These are phyloP conservation scores for Polyergus mexicanus DNA, from an alignment of 1,140 invertebrate species.

Conservation along the genomic window DNA sequence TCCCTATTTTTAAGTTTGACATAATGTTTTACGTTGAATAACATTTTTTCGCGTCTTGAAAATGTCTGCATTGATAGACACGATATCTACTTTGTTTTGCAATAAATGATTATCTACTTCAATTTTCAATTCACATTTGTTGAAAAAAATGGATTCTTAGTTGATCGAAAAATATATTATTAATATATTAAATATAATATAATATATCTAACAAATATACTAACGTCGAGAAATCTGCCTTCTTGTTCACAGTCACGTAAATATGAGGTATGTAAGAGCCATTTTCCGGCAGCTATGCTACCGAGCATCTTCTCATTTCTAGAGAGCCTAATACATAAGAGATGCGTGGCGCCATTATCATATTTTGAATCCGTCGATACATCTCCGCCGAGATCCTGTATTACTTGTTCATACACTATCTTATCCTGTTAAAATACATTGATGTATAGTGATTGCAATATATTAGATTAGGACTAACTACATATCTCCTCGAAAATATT, in stretches of 20 bases:
- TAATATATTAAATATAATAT: background rate
- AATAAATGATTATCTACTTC: background rate
- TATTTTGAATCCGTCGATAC: conserved; percentile 88
- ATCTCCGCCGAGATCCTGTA: conserved; percentile 90
- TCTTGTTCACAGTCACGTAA: conserved; percentile 89
- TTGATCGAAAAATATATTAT: background rate
- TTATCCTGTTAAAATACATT: conserved; percentile 78
- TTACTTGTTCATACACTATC: conserved; percentile 85
- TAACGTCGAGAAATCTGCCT: conserved; percentile 90
- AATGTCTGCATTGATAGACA: too few species aligned
- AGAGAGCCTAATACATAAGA: conserved; percentile 91
- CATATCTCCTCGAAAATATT: background rate
- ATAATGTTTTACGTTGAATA: too few species aligned
- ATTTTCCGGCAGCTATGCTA: conserved; percentile 94
- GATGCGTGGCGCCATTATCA: conserved; percentile 91
- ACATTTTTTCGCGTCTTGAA: too few species aligned
- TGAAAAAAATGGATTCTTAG: background rate
- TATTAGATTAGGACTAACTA: background rate
- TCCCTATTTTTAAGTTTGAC: too few species aligned
- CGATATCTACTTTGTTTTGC: too few species aligned
- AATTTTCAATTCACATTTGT: background rate
- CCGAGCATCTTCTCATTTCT: conserved; percentile 95
- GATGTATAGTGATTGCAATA: background rate
- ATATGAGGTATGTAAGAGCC: conserved; percentile 94
- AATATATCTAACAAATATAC: conserved; percentile 67